These are phyloP conservation scores for Carterocephalus palaemon DNA, from an alignment of 2,888 invertebrate species.

Conservation along the genomic window DNA sequence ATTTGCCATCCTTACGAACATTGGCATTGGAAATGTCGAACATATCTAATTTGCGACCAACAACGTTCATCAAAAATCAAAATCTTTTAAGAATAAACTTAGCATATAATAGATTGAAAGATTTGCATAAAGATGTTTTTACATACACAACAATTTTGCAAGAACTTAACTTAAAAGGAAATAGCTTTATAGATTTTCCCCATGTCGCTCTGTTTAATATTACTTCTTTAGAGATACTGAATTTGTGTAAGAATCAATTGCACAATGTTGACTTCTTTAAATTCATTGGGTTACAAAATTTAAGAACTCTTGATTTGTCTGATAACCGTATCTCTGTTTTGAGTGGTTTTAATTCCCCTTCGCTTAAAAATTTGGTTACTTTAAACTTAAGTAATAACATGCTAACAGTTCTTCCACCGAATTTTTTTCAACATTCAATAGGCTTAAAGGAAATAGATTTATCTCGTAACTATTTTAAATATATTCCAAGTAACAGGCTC, in stretches of 20 bases:
- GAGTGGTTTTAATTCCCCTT: slow-evolving; percentile 86
- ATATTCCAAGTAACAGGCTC: slow-evolving; percentile 87
- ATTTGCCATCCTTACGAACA: slow-evolving; percentile 87
- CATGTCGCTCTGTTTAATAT: slow-evolving; percentile 88
- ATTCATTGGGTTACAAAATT: slow-evolving; percentile 85
- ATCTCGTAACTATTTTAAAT: slow-evolving; percentile 87
- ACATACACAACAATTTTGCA: slow-evolving; percentile 85
- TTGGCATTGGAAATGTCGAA: slow-evolving; percentile 84
- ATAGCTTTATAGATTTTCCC: slow-evolving; percentile 86
- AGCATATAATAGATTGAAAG: slow-evolving; percentile 83
- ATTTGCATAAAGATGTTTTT: slow-evolving; percentile 86
- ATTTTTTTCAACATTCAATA: slow-evolving; percentile 87
- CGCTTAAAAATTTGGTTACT: slow-evolving; percentile 84
- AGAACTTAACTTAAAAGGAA: slow-evolving; percentile 86
- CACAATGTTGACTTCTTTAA: slow-evolving; percentile 86
- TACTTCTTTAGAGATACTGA: slow-evolving; percentile 85
- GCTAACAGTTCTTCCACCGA: slow-evolving; percentile 86
- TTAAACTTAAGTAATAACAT: slow-evolving; percentile 88
- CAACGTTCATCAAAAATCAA: slow-evolving; percentile 87
- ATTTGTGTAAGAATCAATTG: slow-evolving; percentile 83
- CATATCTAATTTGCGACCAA: slow-evolving; percentile 83
- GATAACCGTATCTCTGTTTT: slow-evolving; percentile 86
- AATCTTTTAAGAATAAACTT: slow-evolving; percentile 86
- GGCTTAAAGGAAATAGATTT: slow-evolving; percentile 86
- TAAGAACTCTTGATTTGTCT: slow-evolving; percentile 86